A percentile compares a stretch with the other conserved stretches of the same genome.
phyloP scores from a whole-genome alignment of 2,888 invertebrate genomes.

The Archaeoteleia sp. region DNA sequence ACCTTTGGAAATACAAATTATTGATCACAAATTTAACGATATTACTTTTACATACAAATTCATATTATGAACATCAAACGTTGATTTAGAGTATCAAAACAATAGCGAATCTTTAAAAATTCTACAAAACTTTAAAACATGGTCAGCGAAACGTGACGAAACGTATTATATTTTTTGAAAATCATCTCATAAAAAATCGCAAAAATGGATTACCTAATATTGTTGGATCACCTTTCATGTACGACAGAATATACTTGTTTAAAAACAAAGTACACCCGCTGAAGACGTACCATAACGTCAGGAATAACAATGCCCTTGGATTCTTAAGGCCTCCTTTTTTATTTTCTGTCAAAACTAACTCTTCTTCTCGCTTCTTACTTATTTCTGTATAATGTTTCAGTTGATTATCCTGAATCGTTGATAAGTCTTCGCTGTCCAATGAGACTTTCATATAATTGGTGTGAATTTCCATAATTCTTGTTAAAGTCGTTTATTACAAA shows the following conservation, averaged over 20 bases:
- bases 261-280: conserved; percentile 86
- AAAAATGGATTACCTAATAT: conserved; percentile 78
- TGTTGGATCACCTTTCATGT: conserved; percentile 83
- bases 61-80: too few relatives aligned
- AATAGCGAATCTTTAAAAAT: too few relatives aligned
- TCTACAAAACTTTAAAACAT: too few relatives aligned
- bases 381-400: conserved; percentile 59
- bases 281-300: conserved; percentile 85
- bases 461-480: conserved; percentile 64
- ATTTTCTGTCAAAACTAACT: conserved; percentile 60
- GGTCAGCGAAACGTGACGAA: too few relatives aligned
- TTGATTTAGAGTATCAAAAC: too few relatives aligned
- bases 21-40: conserved; percentile 10
- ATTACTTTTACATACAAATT: too few relatives aligned
- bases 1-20: conserved; percentile 75
- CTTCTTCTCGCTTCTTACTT: conserved; percentile 63
- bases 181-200: too few relatives aligned
- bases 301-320: conserved; percentile 79
- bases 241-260: conserved; percentile 85
- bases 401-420: conserved; percentile 59
- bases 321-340: conserved; percentile 77
- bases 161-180: too few relatives aligned
- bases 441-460: conserved; percentile 64
- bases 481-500: conserved; percentile 9
- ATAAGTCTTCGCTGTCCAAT: conserved; percentile 61